phyloP scores from a whole-genome alignment of 37 sponge, comb jelly and placozoan species.

The Beroe ovata region DNA sequence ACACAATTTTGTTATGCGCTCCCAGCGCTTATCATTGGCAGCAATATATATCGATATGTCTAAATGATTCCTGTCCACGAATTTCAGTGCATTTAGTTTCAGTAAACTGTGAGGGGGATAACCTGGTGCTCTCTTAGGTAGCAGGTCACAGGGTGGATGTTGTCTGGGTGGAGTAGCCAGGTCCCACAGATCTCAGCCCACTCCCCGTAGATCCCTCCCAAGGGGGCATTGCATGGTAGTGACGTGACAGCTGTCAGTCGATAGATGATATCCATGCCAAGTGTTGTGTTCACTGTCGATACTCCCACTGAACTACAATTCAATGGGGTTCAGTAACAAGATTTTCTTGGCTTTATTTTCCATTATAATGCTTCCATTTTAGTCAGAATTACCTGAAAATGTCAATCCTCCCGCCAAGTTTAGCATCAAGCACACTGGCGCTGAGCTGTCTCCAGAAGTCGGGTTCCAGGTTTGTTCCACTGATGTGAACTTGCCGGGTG shows the following conservation, averaged over 20 bases:
- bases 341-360: no score
- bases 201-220: slow-evolving; percentile 35
- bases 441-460: slow-evolving; percentile 51
- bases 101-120: not conserved
- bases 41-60: not conserved
- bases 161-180: slow-evolving; percentile 59
- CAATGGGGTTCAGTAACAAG: no score
- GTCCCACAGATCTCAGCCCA: slow-evolving; percentile 60
- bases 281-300: slow-evolving; percentile 19
- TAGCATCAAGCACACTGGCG: not conserved
- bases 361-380: no score
- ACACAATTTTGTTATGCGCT: not conserved
- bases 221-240: slow-evolving; percentile 22
- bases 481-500: not conserved
- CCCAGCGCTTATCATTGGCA: no score
- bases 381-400: slow-evolving; percentile 64
- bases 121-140: slow-evolving; percentile 24
- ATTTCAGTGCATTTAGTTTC: not conserved
- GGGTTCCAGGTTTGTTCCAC: not conserved
- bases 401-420: slow-evolving; percentile 39
- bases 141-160: slow-evolving; percentile 17
- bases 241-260: not conserved
- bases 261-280: slow-evolving; percentile 42
- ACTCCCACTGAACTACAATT: slow-evolving; percentile 39
- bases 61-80: not conserved